phyloP scores from a whole-genome alignment of 2,113 vertebrate species.

The Aleadryas rufinucha region DNA sequence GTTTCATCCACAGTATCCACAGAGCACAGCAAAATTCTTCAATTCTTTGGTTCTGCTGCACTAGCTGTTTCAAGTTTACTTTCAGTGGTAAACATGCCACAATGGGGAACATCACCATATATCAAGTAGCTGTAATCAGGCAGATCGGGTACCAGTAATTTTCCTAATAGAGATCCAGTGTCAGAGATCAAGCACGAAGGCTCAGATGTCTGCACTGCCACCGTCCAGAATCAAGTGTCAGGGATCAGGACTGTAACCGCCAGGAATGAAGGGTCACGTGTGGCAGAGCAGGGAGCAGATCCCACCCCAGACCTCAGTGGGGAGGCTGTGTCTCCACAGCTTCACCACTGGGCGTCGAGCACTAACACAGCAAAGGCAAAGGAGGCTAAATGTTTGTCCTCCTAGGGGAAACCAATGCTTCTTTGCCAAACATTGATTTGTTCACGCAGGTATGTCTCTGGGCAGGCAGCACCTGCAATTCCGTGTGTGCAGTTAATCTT shows the following conservation, averaged over 20 bases:
- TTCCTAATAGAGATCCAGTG: slow-evolving; percentile 30
- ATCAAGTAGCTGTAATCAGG: slow-evolving; percentile 49
- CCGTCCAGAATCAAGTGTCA: not conserved
- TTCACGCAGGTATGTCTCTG: not conserved
- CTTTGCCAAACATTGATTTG: not conserved
- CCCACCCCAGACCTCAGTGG: not conserved
- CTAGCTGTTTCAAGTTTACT: not conserved
- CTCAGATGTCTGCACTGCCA: slow-evolving; percentile 1
- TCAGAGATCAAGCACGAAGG: slow-evolving; percentile 19
- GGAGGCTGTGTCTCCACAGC: not conserved
- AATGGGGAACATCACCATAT: not conserved
- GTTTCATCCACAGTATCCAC: not conserved
- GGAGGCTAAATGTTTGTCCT: not conserved
- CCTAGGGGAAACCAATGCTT: not conserved
- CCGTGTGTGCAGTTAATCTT: not conserved
- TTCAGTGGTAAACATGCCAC: slow-evolving; percentile 8
- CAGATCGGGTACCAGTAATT: slow-evolving; percentile 37
- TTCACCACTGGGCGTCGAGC: not conserved
- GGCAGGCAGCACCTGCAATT: not conserved
- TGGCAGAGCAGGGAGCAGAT: not conserved
- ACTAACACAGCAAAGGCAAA: not conserved
- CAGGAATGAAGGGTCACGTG: not conserved
- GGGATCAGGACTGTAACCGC: not conserved
- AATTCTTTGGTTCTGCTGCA: not conserved
- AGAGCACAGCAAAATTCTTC: not conserved